A percentile compares a stretch with the other conserved stretches of the same genome.
phyloP scores from a whole-genome alignment of 1,140 invertebrate species.

The Pseudomyrmex pallidus region DNA sequence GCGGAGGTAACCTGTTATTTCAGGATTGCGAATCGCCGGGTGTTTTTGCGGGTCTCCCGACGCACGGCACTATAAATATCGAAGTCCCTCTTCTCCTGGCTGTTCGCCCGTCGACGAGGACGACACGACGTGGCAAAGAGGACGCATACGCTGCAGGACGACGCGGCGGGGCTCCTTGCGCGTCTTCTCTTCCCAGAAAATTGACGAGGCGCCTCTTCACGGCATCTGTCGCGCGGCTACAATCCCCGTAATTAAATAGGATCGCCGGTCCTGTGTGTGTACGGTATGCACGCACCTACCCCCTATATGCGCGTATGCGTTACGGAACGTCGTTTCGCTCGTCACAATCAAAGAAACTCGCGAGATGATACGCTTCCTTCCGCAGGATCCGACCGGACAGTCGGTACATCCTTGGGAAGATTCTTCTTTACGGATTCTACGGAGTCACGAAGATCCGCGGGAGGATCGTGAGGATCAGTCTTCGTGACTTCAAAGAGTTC shows the following conservation, averaged over 20 bases:
- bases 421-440: constrained; percentile 15
- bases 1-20: constrained; percentile 82
- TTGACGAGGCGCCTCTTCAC: constrained; percentile 73
- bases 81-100: constrained; percentile 62
- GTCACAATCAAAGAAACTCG: constrained; percentile 15
- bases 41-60: constrained; percentile 76
- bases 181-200: constrained; percentile 73
- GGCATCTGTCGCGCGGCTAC: constrained; percentile 77
- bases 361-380: constrained; percentile 45
- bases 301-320: background rate
- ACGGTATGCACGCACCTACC: background rate
- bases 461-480: constrained; percentile 44
- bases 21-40: constrained; percentile 79
- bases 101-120: constrained; percentile 35
- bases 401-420: constrained; percentile 38
- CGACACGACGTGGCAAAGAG: constrained; percentile 25
- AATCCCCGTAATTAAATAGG: constrained; percentile 76
- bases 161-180: constrained; percentile 18
- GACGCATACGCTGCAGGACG: constrained; percentile 1
- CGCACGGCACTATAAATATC: constrained; percentile 80
- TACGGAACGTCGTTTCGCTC: constrained; percentile 30
- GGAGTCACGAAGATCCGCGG: constrained; percentile 54
- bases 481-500: constrained; percentile 49
- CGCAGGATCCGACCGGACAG: constrained; percentile 28
- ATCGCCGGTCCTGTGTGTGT: constrained; percentile 58